phyloP scores from a whole-genome alignment of 2,888 invertebrate genomes.

The Vannuccia rotundouncinata region DNA sequence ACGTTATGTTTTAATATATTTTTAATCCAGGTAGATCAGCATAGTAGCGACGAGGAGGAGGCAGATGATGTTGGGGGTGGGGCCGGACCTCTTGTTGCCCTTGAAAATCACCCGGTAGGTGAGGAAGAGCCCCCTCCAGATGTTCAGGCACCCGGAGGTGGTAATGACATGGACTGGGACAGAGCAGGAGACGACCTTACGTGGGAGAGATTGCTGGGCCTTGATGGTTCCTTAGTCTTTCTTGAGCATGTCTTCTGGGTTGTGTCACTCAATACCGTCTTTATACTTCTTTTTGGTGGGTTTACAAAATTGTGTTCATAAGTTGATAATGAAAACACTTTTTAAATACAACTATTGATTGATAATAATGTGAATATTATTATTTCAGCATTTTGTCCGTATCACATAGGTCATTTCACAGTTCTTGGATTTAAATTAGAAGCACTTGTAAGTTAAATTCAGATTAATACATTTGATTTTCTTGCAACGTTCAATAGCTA shows the following conservation, averaged over 20 bases:
- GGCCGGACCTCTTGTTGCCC: not conserved
- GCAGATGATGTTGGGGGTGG: not conserved
- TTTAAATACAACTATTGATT: no score
- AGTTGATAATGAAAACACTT: not conserved
- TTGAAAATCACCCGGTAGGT: constrained; percentile 44
- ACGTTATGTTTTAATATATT: no score
- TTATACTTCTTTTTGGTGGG: constrained; percentile 80
- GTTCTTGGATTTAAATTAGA: constrained; percentile 67
- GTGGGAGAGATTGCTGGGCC: constrained; percentile 83
- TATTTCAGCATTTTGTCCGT: constrained; percentile 77
- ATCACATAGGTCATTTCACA: constrained; percentile 82
- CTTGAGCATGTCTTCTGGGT: constrained; percentile 99
- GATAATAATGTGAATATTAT: constrained; percentile 29
- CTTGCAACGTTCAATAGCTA: not conserved
- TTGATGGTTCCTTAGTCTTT: constrained; percentile 92
- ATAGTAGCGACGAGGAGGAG: no score
- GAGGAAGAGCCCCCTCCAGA: constrained; percentile 13
- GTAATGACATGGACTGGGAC: constrained; percentile 28
- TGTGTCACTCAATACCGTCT: constrained; percentile 87
- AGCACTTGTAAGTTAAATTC: constrained; percentile 44
- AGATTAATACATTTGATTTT: constrained; percentile 35
- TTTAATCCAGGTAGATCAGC: no score
- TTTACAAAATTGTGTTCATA: constrained; percentile 35
- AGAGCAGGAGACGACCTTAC: constrained; percentile 72
- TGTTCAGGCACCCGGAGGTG: not conserved